These are phyloP conservation scores for Eupithecia subumbrata DNA, from an alignment of 2,888 invertebrate species.

Conservation along the genomic window DNA sequence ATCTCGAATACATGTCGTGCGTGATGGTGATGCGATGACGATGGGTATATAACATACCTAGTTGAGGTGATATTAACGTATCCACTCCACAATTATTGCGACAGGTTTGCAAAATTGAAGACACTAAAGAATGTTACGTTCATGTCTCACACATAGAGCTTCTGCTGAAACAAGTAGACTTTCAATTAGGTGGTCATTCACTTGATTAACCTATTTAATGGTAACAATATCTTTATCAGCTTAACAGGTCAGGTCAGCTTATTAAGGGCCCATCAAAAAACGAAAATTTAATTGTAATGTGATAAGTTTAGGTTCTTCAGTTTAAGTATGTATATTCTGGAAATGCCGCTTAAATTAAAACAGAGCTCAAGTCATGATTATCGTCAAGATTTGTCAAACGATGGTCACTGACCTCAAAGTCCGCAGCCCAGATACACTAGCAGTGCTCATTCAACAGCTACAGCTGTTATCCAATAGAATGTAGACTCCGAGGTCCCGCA, in stretches of 20 bases:
- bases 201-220: background rate
- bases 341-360: background rate
- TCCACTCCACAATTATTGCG: background rate
- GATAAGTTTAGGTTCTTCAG: background rate
- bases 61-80: too few species aligned
- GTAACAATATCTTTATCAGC: background rate
- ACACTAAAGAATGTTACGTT: too few species aligned
- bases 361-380: background rate
- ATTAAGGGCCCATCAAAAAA: too few species aligned
- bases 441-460: background rate
- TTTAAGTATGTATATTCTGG: background rate
- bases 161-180: too few species aligned
- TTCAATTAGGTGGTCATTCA: too few species aligned
- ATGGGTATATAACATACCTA: too few species aligned
- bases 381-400: background rate
- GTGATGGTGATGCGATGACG: background rate
- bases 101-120: too few species aligned
- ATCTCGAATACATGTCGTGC: background rate
- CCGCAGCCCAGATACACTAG: background rate
- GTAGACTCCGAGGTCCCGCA: background rate
- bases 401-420: background rate
- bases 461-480: slow-evolving; percentile 1
- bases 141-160: too few species aligned
- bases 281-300: too few species aligned
- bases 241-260: background rate